phyloP scores from a whole-genome alignment of 2,113 vertebrate species.

The Meriones unguiculatus region DNA sequence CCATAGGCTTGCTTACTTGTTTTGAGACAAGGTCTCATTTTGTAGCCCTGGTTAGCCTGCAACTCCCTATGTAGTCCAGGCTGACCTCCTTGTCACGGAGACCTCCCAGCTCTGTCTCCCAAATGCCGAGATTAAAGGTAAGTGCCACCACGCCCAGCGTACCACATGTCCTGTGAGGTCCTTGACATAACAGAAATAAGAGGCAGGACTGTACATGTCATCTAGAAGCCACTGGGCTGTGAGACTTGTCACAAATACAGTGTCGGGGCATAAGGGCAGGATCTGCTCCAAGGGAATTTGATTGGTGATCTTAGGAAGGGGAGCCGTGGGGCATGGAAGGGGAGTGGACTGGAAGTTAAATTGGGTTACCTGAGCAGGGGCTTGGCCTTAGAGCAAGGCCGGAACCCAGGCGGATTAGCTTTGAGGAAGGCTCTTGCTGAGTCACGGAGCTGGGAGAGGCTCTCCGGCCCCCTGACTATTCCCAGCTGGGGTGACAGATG shows the following conservation, averaged over 20 bases:
- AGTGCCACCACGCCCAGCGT: neutral
- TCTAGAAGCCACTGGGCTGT: neutral
- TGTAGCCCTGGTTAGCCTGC: neutral
- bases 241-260: neutral
- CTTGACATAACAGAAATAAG: neutral
- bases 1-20: neutral
- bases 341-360: neutral
- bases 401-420: neutral
- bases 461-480: constrained; percentile 34
- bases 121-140: neutral
- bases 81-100: neutral
- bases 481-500: constrained; percentile 79
- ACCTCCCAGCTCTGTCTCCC: neutral
- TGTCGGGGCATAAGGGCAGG: neutral
- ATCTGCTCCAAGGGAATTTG: neutral
- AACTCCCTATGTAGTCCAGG: neutral
- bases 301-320: neutral
- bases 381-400: neutral
- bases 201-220: neutral
- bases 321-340: neutral
- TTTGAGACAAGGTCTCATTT: neutral
- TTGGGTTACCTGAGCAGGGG: neutral
- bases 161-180: neutral
- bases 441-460: constrained; percentile 52
- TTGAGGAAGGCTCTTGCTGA: constrained; percentile 52